phyloP scores from a whole-genome alignment of 1,140 invertebrate genomes.

The Episyrphus balteatus region DNA sequence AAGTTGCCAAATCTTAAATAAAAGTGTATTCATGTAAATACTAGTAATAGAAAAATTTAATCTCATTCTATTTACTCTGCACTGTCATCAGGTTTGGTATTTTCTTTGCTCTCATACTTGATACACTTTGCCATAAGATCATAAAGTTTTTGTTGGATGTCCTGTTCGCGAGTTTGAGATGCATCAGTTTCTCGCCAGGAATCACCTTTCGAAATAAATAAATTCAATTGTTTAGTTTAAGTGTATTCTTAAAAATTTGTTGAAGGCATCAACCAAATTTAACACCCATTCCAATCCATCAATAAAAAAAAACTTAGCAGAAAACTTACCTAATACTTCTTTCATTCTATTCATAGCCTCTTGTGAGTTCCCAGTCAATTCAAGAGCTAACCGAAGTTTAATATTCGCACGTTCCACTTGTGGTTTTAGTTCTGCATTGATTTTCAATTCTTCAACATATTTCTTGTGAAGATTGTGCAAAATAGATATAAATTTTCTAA shows the following conservation, averaged over 20 bases:
- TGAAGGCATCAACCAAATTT: no score
- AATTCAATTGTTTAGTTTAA: background rate
- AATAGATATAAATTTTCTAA: constrained; percentile 20
- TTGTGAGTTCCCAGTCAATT: constrained; percentile 17
- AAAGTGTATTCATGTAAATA: background rate
- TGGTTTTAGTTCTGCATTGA: constrained; percentile 15
- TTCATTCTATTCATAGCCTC: constrained; percentile 19
- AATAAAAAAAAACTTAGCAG: no score
- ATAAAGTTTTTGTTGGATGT: constrained; percentile 38
- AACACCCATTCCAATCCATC: no score
- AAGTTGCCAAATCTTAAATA: constrained; percentile 17
- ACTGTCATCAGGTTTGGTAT: constrained; percentile 26
- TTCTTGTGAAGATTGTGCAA: constrained; percentile 19
- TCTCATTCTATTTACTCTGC: constrained; percentile 32
- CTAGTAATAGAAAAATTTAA: background rate
- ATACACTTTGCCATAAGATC: constrained; percentile 38
- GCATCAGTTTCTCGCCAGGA: constrained; percentile 37
- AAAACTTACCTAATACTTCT: constrained; percentile 9
- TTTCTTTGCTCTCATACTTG: constrained; percentile 34
- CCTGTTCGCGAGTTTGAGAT: constrained; percentile 39
- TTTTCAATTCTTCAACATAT: constrained; percentile 19
- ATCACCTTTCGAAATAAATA: constrained; percentile 11
- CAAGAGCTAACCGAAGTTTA: constrained; percentile 18
- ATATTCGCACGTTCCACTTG: constrained; percentile 16
- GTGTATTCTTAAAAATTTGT: background rate